Evolutionary conservation across 2,888 invertebrate species (phyloP), one percentile per base, ranked within the genome.

Genomic region (Nephrocerus scutellatus): DNA sequence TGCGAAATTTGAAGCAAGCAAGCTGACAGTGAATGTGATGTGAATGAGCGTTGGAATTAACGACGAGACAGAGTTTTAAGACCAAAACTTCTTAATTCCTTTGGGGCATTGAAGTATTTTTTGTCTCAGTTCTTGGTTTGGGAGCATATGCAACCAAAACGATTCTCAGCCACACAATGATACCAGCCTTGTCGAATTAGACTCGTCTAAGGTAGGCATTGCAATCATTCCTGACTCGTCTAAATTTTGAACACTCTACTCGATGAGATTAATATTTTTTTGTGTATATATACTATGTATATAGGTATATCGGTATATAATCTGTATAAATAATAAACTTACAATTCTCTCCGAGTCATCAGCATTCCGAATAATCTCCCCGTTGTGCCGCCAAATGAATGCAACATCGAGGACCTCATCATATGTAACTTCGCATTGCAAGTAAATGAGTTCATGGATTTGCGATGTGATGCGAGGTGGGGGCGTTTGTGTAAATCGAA

Each of bases 361-460:
- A 28, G 64, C 49, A 37, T 88, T 83, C 48, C 80, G 76, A 48
- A 90, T 77, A 28, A 76, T 69, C 56, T 90, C 76, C 0, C 86
- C 86, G 61, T 92, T 92, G 57, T 88, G 89, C 30, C 78, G 82
- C 96, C 96, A 96, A 43, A 87, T 76, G 54, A 91, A 95, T 2
- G 93, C 88, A 15, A 92, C 79, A 59, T 96, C 96, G 24, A 95
- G 70, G 50, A 87, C 73, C 43, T 84, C 81, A 60, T 92, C 91
- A 19, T 84, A 81, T 39, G 82, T 79, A 0, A 92, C 93, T 57
- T 80, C 79, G 58, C 96, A 96, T 52, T 82, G 79, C 26, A 96
- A 64, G 44, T 78, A 80, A 28, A 89, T 74, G 36, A 81, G 76
- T 45, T 79, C 72, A 44, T 80, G 77, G 2, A 86, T 80, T 47